Base-by-base conservation (phyloP, 2,888 invertebrate genomes). In the Tyria jacobaeae region DNA sequence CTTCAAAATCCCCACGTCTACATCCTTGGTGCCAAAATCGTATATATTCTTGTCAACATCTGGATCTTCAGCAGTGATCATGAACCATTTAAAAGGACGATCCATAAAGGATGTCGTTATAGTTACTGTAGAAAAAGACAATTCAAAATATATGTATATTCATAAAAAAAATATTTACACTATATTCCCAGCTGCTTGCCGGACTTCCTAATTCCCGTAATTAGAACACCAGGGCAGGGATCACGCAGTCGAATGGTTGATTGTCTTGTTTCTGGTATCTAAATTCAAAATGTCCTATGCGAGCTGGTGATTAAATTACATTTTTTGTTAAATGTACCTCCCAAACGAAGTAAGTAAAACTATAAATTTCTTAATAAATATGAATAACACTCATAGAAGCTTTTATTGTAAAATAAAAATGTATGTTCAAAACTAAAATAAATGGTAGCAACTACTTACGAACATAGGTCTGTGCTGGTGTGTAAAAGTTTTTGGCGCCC, bases 1-100 rank as follows among this genome's bases (percentile, higher is more conserved):
- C 76, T 92, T 93, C 39, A 93, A 76, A 35, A 77, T 86, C 17
- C 93, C 93, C 0, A 92, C 91, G 35, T 91, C 88, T 0, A 78
- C 80, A 0, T 70, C 57, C 1, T 75, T 77, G 3, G 78, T 78
- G 1, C 79, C 76, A 37, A 80, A 83, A 44, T 85, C 82, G 17
- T 82, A 80, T 0, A 79, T 72, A 15, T 71, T 82, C 39, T 83
- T 79, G 64, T 92, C 93, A 9, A 89, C 78, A 0, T 84, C 83
- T 0, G 93, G 92, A 56, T 92, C 90, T 56, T 94, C 93, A 0
- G 88, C 91, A 0, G 92, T 92, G 59, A 94, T 90, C 92, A 94
- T 92, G 78, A 92, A 94, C 85, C 87, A 87, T 21, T 86, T 85
- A 71, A 94, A 93, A 0, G 90, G 85, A 0, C 87, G 85, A 1